Base-by-base conservation (phyloP, 2,113 vertebrate genomes). In the Narcine bancroftii region DNA sequence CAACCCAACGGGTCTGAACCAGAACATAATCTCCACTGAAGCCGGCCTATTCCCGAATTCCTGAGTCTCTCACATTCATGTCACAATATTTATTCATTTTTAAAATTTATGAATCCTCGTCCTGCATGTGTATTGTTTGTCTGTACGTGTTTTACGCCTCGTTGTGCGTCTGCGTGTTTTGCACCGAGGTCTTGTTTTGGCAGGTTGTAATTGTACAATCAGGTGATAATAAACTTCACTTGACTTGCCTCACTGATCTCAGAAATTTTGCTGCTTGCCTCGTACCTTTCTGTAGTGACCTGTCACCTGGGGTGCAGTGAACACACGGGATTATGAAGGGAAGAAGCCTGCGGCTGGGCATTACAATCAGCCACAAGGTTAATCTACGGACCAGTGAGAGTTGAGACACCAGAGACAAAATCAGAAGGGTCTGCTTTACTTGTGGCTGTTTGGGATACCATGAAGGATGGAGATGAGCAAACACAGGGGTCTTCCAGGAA, bases 401-500 rank as follows among this genome's bases (percentile, higher is more conserved):
- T 47, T 45, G 45, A n/a, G n/a, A n/a, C n/a, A n/a, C 19, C 21
- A 47, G 42, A 24, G 76, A 79, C 6, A 79, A 7, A 47, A 47
- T n/a, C 42, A 79, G 42, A 26, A 47, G 21, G 29, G n/a, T 45
- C 42, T 79, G 76, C 47, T 79, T 39, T n/a, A 47, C 26, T 3
- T 79, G 76, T 77, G 42, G 75, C 10, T 79, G 76, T 47, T 79
- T 79, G 42, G 76, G 76, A 47, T 79, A 79, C 47, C 47, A 79
- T 39, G 76, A 10, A 77, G 75, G 76, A 0, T 79, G 76, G 9
- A 9, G 39, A 47, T 11, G 42, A 47, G 29, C 39, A 79, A 21
- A 0, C 76, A 2, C 76, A 79, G 42, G 7, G 24, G 42, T 10
- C 47, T 47, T 47, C 24, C 11, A 9, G 42, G 21, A 79, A 45